phyloP scores from a whole-genome alignment of 2,113 vertebrate species.

The Aldabrachelys gigantea region DNA sequence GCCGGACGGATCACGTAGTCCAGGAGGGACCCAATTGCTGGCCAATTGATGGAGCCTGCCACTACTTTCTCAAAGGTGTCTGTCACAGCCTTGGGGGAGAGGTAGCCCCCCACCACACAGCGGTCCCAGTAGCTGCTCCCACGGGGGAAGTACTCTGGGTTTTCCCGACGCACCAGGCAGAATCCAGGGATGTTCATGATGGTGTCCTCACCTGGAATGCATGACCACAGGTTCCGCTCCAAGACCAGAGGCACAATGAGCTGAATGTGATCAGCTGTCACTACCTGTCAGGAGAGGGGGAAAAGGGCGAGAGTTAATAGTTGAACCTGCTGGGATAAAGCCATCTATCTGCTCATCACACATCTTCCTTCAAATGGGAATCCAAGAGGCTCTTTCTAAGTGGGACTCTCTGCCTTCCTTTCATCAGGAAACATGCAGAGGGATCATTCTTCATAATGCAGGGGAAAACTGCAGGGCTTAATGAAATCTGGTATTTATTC shows the following conservation, averaged over 20 bases:
- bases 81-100: constrained; percentile 93
- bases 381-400: neutral
- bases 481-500: neutral
- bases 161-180: constrained; percentile 95
- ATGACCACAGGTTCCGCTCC: constrained; percentile 96
- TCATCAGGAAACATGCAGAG: neutral
- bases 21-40: constrained; percentile 94
- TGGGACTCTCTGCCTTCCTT: neutral
- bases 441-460: neutral
- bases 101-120: constrained; percentile 96
- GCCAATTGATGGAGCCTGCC: constrained; percentile 97
- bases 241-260: constrained; percentile 94
- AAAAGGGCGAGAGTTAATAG: constrained; percentile 20
- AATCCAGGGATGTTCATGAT: constrained; percentile 98
- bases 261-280: constrained; percentile 96
- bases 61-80: constrained; percentile 94
- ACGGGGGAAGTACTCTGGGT: constrained; percentile 96
- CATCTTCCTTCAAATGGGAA: constrained; percentile 12
- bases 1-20: constrained; percentile 95
- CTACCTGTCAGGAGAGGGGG: constrained; percentile 82
- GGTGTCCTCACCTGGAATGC: constrained; percentile 95
- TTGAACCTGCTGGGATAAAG: neutral
- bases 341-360: neutral
- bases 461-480: neutral
- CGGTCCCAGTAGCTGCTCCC: constrained; percentile 99